Conservation (phyloP, 2,113 vertebrate species). For the Oreocharis arfaki region DNA sequence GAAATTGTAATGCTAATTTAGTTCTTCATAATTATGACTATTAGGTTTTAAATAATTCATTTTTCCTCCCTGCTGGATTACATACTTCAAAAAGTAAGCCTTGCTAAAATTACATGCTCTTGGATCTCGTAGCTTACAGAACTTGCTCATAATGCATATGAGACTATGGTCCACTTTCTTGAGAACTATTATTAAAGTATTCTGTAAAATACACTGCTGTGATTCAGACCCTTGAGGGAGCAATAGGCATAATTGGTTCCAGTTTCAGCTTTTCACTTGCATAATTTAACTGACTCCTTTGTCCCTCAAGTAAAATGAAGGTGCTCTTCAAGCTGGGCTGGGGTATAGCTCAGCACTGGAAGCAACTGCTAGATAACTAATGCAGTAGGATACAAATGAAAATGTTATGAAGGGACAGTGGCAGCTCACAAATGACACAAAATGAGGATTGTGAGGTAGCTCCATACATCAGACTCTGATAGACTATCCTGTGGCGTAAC, state of each 20-base stretch:
- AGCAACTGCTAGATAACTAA: neutral
- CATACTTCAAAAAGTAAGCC: slow-evolving; percentile 43
- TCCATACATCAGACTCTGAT: neutral
- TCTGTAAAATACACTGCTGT: slow-evolving; percentile 13
- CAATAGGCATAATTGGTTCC: slow-evolving; percentile 2
- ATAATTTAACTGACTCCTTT: slow-evolving; percentile 10
- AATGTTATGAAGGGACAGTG: neutral
- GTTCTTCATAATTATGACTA: slow-evolving; percentile 45
- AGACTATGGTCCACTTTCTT: slow-evolving; percentile 7
- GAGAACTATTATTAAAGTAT: neutral
- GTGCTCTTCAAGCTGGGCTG: neutral
- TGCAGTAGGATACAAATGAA: neutral
- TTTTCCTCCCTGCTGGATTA: neutral
- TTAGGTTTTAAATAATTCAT: slow-evolving; percentile 55
- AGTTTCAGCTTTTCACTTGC: slow-evolving; percentile 35
- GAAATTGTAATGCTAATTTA: slow-evolving; percentile 44
- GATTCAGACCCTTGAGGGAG: slow-evolving; percentile 12
- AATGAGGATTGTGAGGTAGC: neutral
- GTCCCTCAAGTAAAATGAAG: slow-evolving; percentile 20
- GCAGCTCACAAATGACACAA: neutral
- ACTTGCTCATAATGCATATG: slow-evolving; percentile 9
- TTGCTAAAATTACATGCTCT: slow-evolving; percentile 44
- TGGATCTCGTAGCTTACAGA: slow-evolving; percentile 26
- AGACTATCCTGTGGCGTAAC: neutral
- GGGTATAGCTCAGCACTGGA: neutral